Evolutionary conservation across 37 sponge, comb jelly and placozoan genomes (phyloP).

Genomic region (Tethya wilhelma): DNA sequence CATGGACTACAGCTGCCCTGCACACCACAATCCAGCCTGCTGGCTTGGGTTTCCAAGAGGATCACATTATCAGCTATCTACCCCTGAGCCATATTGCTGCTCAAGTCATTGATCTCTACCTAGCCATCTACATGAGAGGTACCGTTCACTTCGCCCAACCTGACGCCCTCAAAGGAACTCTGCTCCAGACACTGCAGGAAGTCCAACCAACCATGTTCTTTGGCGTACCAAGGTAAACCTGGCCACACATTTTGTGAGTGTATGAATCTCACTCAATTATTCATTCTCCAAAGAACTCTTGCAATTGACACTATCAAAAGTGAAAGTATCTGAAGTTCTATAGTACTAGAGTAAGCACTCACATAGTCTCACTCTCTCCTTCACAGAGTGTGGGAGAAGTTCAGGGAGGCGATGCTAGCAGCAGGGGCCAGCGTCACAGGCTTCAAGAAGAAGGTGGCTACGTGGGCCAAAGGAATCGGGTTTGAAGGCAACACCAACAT

Average conservation of each 20-base stretch:
- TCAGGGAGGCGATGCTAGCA: slow-evolving; percentile 72
- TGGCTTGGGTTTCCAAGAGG: too few relatives aligned
- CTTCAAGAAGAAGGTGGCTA: slow-evolving; percentile 59
- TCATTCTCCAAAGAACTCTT: too few relatives aligned
- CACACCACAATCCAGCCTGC: too few relatives aligned
- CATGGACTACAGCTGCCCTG: too few relatives aligned
- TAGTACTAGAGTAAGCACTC: too few relatives aligned
- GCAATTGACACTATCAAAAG: too few relatives aligned
- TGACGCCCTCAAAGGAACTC: slow-evolving; percentile 92
- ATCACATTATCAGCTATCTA: slow-evolving; percentile 83
- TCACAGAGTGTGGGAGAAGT: slow-evolving; percentile 89
- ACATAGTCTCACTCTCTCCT: not conserved
- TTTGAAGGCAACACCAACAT: slow-evolving; percentile 67
- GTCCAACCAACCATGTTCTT: slow-evolving; percentile 91
- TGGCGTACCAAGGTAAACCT: slow-evolving; percentile 83
- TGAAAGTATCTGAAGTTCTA: too few relatives aligned
- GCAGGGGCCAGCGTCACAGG: slow-evolving; percentile 44
- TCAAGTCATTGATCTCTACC: slow-evolving; percentile 82
- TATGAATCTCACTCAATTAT: too few relatives aligned
- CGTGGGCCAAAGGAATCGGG: slow-evolving; percentile 87
- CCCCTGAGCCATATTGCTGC: slow-evolving; percentile 87
- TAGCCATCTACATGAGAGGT: slow-evolving; percentile 36
- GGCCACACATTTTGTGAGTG: not conserved
- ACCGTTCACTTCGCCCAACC: slow-evolving; percentile 92
- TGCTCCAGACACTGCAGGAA: slow-evolving; percentile 86